These are phyloP conservation scores for Tor tambroides DNA, from an alignment of 2,113 vertebrate species.

Conservation along the genomic window DNA sequence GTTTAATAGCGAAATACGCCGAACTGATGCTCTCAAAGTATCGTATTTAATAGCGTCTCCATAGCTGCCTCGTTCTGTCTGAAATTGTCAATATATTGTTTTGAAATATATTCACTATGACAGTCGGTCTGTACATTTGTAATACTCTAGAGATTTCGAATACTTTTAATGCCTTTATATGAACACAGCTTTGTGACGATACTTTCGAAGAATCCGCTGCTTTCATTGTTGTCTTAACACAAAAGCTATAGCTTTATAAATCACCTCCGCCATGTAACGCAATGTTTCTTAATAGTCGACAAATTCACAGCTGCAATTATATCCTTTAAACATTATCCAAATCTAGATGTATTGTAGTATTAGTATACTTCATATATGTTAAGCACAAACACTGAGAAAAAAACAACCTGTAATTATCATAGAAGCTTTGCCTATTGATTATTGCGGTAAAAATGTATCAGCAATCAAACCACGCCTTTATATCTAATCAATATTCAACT, in stretches of 20 bases:
- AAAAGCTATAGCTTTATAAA: conserved; percentile 51
- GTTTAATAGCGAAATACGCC: background rate
- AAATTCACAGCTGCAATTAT: conserved; percentile 46
- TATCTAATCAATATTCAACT: conserved; percentile 47
- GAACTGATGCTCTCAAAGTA: conserved; percentile 1
- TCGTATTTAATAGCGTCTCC: conserved; percentile 9
- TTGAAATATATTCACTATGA: conserved; percentile 30
- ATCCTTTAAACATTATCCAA: conserved; percentile 50
- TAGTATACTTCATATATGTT: conserved; percentile 42
- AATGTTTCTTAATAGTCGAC: conserved; percentile 17
- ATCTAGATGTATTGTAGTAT: conserved; percentile 55
- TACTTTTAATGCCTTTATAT: conserved; percentile 20
- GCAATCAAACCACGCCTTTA: conserved; percentile 46
- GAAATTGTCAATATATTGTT: conserved; percentile 33
- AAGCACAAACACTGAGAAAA: conserved; percentile 51
- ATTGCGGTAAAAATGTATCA: conserved; percentile 45
- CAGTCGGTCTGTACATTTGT: conserved; percentile 29
- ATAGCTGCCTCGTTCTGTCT: conserved; percentile 31
- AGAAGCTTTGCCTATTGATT: conserved; percentile 46
- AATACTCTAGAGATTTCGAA: conserved; percentile 30
- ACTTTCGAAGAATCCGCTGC: conserved; percentile 29
- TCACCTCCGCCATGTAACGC: conserved; percentile 46
- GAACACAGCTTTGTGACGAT: conserved; percentile 32
- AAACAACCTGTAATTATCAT: conserved; percentile 37
- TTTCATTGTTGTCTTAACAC: conserved; percentile 53